A percentile compares a stretch with the other conserved stretches of the same genome.
Evolutionary conservation across 2,797 vertebrate genomes (phyloP).

Genomic region (Melanogrammus aeglefinus): DNA sequence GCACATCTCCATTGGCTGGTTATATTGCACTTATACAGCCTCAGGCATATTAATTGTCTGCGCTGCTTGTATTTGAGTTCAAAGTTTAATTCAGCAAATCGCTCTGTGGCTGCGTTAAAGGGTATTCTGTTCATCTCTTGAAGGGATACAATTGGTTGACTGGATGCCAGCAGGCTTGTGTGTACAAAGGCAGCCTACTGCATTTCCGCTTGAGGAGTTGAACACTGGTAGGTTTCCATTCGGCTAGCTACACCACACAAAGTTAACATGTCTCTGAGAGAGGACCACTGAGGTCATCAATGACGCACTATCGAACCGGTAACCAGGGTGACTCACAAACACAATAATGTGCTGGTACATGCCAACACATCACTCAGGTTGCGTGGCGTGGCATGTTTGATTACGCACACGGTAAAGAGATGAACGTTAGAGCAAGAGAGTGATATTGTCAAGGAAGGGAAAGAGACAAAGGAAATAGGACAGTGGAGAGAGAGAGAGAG

Average conservation of each 20-base stretch:
- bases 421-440: not conserved
- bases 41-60: not conserved
- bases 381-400: not conserved
- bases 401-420: conserved; percentile 9
- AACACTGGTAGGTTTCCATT: not conserved
- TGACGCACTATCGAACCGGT: conserved; percentile 21
- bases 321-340: conserved; percentile 40
- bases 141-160: not conserved
- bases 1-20: not conserved
- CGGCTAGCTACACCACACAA: not conserved
- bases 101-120: not conserved
- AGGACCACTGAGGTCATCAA: conserved; percentile 23
- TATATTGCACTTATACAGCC: not conserved
- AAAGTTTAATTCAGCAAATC: not conserved
- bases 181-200: too few relatives aligned
- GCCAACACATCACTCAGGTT: conserved; percentile 23
- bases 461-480: not conserved
- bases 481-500: not conserved
- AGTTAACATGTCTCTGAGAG: conserved; percentile 19
- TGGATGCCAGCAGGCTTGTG: too few relatives aligned
- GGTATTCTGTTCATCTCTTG: not conserved
- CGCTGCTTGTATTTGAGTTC: not conserved
- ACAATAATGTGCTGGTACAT: conserved; percentile 39
- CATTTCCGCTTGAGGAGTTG: too few relatives aligned
- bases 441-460: not conserved